These are phyloP conservation scores for Apodemia mormo DNA, from an alignment of 2,888 invertebrate species.

Conservation along the genomic window DNA sequence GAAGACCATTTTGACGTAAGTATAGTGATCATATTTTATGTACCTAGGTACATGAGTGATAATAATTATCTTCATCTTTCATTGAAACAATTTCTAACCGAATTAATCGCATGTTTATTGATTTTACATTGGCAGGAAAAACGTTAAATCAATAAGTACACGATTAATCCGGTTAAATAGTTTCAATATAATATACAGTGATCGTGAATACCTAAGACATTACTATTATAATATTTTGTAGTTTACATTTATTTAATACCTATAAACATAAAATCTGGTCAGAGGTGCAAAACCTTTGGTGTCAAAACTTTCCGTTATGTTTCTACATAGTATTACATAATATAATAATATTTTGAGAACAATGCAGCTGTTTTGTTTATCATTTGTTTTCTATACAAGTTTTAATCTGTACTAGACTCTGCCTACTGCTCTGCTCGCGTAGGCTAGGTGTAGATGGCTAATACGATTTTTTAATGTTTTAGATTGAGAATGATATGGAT, in stretches of 20 bases:
- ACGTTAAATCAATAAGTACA: constrained; percentile 6
- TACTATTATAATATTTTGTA: constrained; percentile 2
- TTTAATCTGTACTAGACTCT: constrained; percentile 16
- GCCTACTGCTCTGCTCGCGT: constrained; percentile 17
- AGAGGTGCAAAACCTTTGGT: constrained; percentile 24
- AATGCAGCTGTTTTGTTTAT: constrained; percentile 30
- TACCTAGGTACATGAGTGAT: constrained; percentile 18
- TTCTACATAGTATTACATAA: not conserved
- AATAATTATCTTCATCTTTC: constrained; percentile 23
- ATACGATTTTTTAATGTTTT: constrained; percentile 32
- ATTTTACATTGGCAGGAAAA: constrained; percentile 7
- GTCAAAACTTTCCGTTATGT: constrained; percentile 18
- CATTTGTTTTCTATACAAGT: constrained; percentile 29
- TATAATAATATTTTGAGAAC: constrained; percentile 24
- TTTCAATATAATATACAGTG: not conserved
- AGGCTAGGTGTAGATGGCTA: constrained; percentile 11
- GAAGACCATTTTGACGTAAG: constrained; percentile 34
- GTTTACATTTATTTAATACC: not conserved
- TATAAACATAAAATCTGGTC: constrained; percentile 11
- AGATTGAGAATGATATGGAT: constrained; percentile 35
- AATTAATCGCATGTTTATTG: not conserved
- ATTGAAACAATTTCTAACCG: constrained; percentile 21
- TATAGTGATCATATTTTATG: constrained; percentile 14
- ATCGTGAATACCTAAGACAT: constrained; percentile 5
- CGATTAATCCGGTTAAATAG: constrained; percentile 1